phyloP scores from a whole-genome alignment of 1,140 invertebrate genomes.

The Micrasema longulum region DNA sequence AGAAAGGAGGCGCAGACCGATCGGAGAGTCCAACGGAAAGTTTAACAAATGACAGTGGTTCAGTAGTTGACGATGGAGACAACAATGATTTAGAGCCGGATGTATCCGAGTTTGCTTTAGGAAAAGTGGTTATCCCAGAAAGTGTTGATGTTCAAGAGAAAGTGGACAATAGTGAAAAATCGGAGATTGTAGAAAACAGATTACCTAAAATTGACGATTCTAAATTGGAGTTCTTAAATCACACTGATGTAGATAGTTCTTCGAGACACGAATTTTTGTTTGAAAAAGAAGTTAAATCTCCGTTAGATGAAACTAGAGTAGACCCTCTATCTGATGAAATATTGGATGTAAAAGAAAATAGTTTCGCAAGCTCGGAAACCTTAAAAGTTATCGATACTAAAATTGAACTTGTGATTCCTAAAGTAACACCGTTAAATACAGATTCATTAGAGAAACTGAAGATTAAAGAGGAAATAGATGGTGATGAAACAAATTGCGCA shows the following conservation, averaged over 20 bases:
- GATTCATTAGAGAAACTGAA: conserved; percentile 67
- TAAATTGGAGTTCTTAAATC: conserved; percentile 34
- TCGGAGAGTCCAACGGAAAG: conserved; percentile 83
- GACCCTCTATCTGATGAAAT: conserved; percentile 46
- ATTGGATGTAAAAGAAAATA: conserved; percentile 38
- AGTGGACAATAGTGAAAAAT: conserved; percentile 31
- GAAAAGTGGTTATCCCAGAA: conserved; percentile 53
- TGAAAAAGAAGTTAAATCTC: conserved; percentile 41
- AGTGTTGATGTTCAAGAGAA: conserved; percentile 25
- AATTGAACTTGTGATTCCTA: conserved; percentile 71
- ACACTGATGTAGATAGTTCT: conserved; percentile 7
- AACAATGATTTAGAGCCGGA: conserved; percentile 72
- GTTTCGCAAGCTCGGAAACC: conserved; percentile 56
- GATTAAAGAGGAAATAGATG: conserved; percentile 70
- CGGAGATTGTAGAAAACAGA: conserved; percentile 17
- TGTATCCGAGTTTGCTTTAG: conserved; percentile 66
- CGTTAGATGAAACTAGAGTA: conserved; percentile 49
- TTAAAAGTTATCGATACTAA: conserved; percentile 62
- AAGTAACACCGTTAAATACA: conserved; percentile 65
- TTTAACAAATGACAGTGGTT: conserved; percentile 83
- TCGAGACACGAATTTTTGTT: conserved; percentile 29
- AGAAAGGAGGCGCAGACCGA: conserved; percentile 75
- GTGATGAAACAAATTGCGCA: conserved; percentile 61
- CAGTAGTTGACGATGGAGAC: conserved; percentile 82
- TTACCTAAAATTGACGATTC: conserved; percentile 16